Evolutionary conservation across 2,113 vertebrate genomes (phyloP).

Genomic region (Oryctolagus cuniculus): mOryCun1.1 NC_091432.1:184308001-184308500

Average conservation of each 20-base stretch:
- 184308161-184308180: neutral
- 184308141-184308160: neutral
- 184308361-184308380: neutral
- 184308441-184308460: neutral
- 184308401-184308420: neutral
- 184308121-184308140: neutral
- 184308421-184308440: neutral
- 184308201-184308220: neutral
- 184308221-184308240: no score
- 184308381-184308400: neutral
- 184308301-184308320: neutral
- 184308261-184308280: neutral
- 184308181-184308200: neutral
- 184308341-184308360: neutral
- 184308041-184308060: neutral
- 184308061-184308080: neutral
- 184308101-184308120: neutral
- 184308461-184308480: neutral
- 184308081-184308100: neutral
- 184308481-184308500: neutral
- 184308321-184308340: neutral
- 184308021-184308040: neutral
- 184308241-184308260: neutral
- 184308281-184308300: neutral
- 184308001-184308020: neutral